Base-by-base conservation (phyloP, 1,140 invertebrate genomes). In the Xylocopa sonorina region DNA sequence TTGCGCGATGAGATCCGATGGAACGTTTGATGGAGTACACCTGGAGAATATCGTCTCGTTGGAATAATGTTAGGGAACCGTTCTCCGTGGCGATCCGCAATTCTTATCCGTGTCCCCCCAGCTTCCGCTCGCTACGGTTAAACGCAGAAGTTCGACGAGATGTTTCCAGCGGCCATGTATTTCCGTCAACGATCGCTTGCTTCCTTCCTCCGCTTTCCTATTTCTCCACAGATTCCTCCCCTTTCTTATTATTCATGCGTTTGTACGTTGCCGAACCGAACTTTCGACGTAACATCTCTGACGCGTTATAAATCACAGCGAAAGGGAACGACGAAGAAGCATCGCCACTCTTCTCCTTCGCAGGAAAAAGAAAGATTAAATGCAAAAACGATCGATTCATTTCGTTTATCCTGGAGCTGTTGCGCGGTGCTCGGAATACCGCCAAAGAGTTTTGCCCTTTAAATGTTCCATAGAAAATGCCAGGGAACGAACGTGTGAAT, bases 281-380 rank as follows among this genome's bases (percentile, higher is more conserved):
- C 58, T 62, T 62, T 62, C 58, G 21, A 4, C 24, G 58, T 62
- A 62, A 62, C 38, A 62, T 38, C 10, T 62, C 58, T 38, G 34
- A 12, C 58, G 3, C 58, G n/a, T 38, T 38, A 38, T 14, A 24
- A 62, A 62, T 62, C 58, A 24, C 21, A 62, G n/a, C 4, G 1
- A 38, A 38, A 38, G n/a, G 3, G 3, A 38, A 4, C 38, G 38
- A 38, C 38, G 3, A 3, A 4, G 38, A 38, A 38, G 9, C 9
- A 38, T 38, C 9, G 9, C 3, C 9, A 38, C 9, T 38, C 9
- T 38, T 38, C 9, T 38, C 38, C 38, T 38, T 38, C 38, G n/a
- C n/a, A n/a, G n/a, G n/a, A n/a, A n/a, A n/a, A n/a, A n/a, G n/a
- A n/a, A n/a, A n/a, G n/a, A n/a, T n/a, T n/a, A n/a, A n/a, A n/a